Evolutionary conservation across 1,140 invertebrate species (phyloP).

Genomic region (Agraylea sexmaculata): DNA sequence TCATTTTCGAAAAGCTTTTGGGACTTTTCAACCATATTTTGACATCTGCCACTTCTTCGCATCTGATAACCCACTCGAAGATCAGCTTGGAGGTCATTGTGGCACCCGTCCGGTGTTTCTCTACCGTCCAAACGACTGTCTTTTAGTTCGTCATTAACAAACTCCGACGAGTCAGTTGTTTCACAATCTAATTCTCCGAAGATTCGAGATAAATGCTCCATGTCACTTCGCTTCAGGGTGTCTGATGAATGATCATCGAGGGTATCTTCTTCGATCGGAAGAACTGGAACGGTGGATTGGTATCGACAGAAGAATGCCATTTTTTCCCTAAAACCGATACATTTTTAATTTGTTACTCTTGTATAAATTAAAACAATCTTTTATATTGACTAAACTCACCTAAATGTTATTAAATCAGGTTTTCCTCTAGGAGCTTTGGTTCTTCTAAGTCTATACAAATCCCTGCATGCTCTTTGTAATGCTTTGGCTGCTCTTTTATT

Average conservation of each 20-base stretch:
- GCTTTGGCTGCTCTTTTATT: slow-evolving; percentile 70
- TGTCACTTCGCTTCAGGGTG: slow-evolving; percentile 6
- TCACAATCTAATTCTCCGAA: slow-evolving; percentile 9
- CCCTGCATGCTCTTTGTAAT: slow-evolving; percentile 73
- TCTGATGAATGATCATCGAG: slow-evolving; percentile 16
- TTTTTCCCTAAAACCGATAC: slow-evolving; percentile 63
- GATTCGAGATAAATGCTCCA: slow-evolving; percentile 7
- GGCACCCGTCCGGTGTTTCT: slow-evolving; percentile 26
- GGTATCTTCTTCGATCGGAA: slow-evolving; percentile 52
- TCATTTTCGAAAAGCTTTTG: slow-evolving; percentile 16
- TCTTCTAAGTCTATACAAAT: slow-evolving; percentile 81
- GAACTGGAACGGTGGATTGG: slow-evolving; percentile 62
- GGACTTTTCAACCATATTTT: slow-evolving; percentile 19
- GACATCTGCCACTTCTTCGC: slow-evolving; percentile 20
- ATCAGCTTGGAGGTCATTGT: background rate
- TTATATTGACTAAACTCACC: too few relatives aligned
- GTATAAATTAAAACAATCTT: too few relatives aligned
- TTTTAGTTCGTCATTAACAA: background rate
- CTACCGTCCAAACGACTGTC: slow-evolving; percentile 8
- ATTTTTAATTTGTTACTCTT: background rate
- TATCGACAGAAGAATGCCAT: slow-evolving; percentile 88
- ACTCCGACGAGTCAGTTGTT: slow-evolving; percentile 6
- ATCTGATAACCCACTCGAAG: slow-evolving; percentile 26
- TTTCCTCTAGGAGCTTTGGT: slow-evolving; percentile 79
- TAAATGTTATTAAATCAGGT: slow-evolving; percentile 85